phyloP scores from a whole-genome alignment of 2,113 vertebrate species.

The Gavialis gangeticus region DNA sequence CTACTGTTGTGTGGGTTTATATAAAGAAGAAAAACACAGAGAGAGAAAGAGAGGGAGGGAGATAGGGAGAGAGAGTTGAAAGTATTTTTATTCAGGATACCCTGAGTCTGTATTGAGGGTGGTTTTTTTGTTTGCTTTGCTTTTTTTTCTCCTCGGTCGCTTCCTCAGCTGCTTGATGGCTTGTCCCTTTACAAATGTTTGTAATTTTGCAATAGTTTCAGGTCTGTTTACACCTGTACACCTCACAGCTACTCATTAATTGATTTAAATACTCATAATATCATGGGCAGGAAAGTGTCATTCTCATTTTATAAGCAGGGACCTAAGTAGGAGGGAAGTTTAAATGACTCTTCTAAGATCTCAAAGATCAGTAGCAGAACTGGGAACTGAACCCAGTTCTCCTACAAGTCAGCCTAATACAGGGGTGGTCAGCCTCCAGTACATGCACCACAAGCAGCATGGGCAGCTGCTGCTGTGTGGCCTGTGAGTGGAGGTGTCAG shows the following conservation, averaged over 20 bases:
- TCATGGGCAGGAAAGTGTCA: background rate
- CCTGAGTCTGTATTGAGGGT: background rate
- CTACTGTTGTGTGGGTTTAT: background rate
- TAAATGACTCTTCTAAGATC: background rate
- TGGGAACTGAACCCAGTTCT: background rate
- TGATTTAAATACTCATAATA: background rate
- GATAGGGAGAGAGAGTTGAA: background rate
- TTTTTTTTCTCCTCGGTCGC: background rate
- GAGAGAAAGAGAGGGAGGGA: background rate
- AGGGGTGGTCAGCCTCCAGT: background rate
- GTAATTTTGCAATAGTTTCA: background rate
- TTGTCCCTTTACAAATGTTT: background rate
- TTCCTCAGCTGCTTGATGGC: too few relatives aligned
- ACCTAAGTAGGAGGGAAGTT: background rate
- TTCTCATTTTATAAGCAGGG: background rate
- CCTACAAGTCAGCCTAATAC: background rate
- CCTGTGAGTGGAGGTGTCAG: too few relatives aligned
- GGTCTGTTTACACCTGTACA: background rate
- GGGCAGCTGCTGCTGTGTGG: too few relatives aligned
- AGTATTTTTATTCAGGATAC: background rate
- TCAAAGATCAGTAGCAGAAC: background rate
- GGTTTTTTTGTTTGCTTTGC: background rate
- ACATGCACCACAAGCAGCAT: background rate
- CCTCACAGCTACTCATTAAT: background rate
- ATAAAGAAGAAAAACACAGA: background rate